Percentiles rank a stretch among this genome's conserved stretches.
These are phyloP conservation scores for Trigoniulus corallinus DNA, from an alignment of 1,140 invertebrate species.

Conservation along the genomic window DNA sequence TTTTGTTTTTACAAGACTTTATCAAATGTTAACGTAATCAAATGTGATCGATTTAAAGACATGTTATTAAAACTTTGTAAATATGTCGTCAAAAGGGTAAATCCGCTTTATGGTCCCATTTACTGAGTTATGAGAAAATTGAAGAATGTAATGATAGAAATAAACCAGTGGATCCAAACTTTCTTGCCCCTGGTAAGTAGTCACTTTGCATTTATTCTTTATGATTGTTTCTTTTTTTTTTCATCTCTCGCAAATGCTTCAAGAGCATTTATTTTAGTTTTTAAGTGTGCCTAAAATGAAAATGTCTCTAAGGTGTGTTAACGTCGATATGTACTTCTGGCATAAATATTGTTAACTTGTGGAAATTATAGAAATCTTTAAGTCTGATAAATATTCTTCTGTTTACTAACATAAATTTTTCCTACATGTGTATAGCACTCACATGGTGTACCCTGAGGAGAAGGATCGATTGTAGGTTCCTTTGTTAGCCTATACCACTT, in stretches of 20 bases:
- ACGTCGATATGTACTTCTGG: too few relatives aligned
- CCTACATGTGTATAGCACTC: slow-evolving; percentile 49
- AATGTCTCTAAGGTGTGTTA: too few relatives aligned
- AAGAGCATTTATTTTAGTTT: too few relatives aligned
- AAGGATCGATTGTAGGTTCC: slow-evolving; percentile 67
- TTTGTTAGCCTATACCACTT: too few relatives aligned
- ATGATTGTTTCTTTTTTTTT: not conserved
- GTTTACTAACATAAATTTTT: slow-evolving; percentile 7
- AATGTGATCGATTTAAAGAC: too few relatives aligned
- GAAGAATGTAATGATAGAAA: slow-evolving; percentile 57
- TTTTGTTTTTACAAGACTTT: slow-evolving; percentile 8
- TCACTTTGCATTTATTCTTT: not conserved
- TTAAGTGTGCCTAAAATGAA: too few relatives aligned
- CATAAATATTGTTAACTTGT: too few relatives aligned
- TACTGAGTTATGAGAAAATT: slow-evolving; percentile 71
- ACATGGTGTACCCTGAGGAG: slow-evolving; percentile 79
- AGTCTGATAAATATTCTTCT: too few relatives aligned
- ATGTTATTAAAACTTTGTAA: not conserved
- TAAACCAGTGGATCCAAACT: slow-evolving; percentile 59
- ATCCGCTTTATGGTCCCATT: slow-evolving; percentile 85
- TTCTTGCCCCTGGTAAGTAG: slow-evolving; percentile 54
- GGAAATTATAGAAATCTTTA: too few relatives aligned
- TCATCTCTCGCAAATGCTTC: too few relatives aligned
- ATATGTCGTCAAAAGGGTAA: slow-evolving; percentile 42
- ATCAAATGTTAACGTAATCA: too few relatives aligned